Evolutionary conservation across 2,888 invertebrate species (phyloP), one percentile per base, ranked within the genome.

Genomic region (Lasioglossum villosulum): DNA sequence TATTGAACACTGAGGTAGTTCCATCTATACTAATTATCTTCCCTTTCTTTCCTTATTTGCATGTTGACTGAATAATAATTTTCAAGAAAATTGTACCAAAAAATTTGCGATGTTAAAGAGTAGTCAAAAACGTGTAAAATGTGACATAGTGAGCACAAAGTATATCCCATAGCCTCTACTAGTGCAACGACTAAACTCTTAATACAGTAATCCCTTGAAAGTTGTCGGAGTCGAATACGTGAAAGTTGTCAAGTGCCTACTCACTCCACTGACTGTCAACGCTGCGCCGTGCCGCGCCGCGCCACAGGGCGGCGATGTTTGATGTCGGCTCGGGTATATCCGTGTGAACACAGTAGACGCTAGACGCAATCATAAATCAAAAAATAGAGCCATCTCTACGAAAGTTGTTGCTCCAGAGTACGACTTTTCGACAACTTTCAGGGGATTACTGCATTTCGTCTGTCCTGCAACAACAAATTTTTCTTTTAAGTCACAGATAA

Each of bases 1-100:
- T 95, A 80, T 88, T 94, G 30, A 95, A 93, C 86, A 90, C 94
- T 39, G 94, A 95, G 92, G 95, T 95, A 91, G 88, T 80, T 90
- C 80, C 16, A n/a, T 34, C 4, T 34, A 52, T 19, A 34, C n/a
- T 19, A 48, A 48, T 27, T 10, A 56, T 66, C 34, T 37, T 23
- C 39, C 4, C 6, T 14, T 30, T 23, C 23, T 52, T 52, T 52
- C 23, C 8, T 52, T 48, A 48, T 48, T 48, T 48, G 19, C 45
- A 48, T 48, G 0, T 48, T 48, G 1, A 23, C 48, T 6, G n/a
- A n/a, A 52, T 52, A 52, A 23, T 23, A 23, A 52, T 52, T 52
- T 52, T 10, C 3, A 23, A 10, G 23, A 52, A 52, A 23, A 2
- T 10, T 23, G 23, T 23, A 23, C n/a, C 3, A n/a, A 52, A 56